Percentiles rank a stretch among this genome's conserved stretches.
These are phyloP conservation scores for Eulacestoma nigropectus DNA, from an alignment of 2,113 vertebrate species.

Conservation along the genomic window DNA sequence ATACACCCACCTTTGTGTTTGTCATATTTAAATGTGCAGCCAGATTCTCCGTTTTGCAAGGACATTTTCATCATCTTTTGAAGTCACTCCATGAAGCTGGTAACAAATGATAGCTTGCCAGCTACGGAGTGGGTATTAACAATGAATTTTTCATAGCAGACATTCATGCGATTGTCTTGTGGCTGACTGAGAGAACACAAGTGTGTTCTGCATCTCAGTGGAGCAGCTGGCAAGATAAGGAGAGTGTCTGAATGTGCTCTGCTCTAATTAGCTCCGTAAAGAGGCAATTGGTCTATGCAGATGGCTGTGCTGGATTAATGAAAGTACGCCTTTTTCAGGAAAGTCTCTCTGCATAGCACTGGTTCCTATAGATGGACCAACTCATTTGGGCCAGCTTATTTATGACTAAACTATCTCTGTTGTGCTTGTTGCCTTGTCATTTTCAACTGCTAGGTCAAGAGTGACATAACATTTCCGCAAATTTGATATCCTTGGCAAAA, in stretches of 20 bases:
- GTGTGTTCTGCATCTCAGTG: slow-evolving; percentile 24
- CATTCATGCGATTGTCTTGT: neutral
- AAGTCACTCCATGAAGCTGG: neutral
- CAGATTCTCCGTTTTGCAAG: neutral
- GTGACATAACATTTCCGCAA: neutral
- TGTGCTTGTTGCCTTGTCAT: neutral
- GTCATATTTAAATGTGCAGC: neutral
- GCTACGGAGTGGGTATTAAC: neutral
- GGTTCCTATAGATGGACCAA: neutral
- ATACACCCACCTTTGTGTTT: slow-evolving; percentile 7
- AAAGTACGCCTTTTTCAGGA: neutral
- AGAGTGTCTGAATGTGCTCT: neutral
- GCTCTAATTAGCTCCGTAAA: slow-evolving; percentile 12
- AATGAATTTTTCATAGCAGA: slow-evolving; percentile 28
- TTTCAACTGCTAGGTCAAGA: neutral
- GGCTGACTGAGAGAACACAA: slow-evolving; percentile 10
- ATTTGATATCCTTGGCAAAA: neutral
- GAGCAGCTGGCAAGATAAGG: slow-evolving; percentile 31
- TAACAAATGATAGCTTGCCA: slow-evolving; percentile 16
- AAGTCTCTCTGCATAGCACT: neutral
- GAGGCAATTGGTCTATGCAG: neutral
- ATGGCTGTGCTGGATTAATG: neutral
- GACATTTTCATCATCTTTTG: slow-evolving; percentile 18
- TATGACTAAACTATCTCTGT: neutral
- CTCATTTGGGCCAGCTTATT: neutral